phyloP scores from a whole-genome alignment of 2,797 vertebrate genomes.

The Siniperca scherzeri region DNA sequence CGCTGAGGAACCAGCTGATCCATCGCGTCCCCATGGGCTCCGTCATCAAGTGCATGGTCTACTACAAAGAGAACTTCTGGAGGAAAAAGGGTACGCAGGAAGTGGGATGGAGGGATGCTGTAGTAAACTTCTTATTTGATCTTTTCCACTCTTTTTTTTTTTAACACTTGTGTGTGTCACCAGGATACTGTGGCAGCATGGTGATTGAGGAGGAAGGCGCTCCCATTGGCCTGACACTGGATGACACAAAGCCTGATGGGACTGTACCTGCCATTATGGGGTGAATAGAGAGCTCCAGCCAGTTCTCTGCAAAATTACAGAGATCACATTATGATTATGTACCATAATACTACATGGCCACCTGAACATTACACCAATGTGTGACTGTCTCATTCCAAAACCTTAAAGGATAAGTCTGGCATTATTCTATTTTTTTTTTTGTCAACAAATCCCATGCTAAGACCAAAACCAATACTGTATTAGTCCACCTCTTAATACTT shows the following conservation, averaged over 20 bases:
- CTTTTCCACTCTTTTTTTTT: not conserved
- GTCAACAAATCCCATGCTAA: not conserved
- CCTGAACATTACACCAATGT: not conserved
- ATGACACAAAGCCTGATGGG: constrained; percentile 97
- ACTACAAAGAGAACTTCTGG: constrained; percentile 98
- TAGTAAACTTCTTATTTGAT: not conserved
- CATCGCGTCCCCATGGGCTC: constrained; percentile 94
- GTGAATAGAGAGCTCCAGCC: constrained; percentile 75
- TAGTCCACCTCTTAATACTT: too few species aligned
- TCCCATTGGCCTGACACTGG: constrained; percentile 92
- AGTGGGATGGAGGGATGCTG: not conserved
- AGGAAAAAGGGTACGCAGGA: constrained; percentile 89
- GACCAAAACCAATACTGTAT: not conserved
- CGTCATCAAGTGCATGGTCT: constrained; percentile 98
- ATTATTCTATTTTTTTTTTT: not conserved
- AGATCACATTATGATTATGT: too few species aligned
- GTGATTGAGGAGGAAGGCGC: constrained; percentile 95
- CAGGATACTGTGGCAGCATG: constrained; percentile 96
- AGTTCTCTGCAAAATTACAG: not conserved
- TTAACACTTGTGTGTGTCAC: not conserved
- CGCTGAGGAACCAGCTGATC: constrained; percentile 96
- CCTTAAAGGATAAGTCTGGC: not conserved
- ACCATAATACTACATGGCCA: not conserved
- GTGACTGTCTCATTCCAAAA: not conserved
- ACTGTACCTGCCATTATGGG: constrained; percentile 93